Evolutionary conservation across 2,113 vertebrate species (phyloP).

Genomic region (Leptobrachium leishanense): DNA sequence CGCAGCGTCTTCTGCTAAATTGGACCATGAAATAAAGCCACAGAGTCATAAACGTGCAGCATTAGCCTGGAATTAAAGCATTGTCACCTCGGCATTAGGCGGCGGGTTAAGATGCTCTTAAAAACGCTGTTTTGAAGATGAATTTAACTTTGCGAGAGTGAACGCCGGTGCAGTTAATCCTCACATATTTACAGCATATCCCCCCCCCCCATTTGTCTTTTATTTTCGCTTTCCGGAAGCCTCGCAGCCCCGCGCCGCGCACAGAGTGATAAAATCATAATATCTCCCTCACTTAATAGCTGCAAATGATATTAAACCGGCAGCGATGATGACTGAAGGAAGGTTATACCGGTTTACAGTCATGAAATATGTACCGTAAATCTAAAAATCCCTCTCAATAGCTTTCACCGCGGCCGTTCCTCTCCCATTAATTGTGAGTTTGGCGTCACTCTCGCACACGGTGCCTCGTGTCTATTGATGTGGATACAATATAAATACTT

Average conservation of each 20-base stretch:
- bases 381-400: slow-evolving; percentile 2
- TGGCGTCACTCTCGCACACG: slow-evolving; percentile 6
- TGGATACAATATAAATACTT: not conserved
- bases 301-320: slow-evolving; percentile 45
- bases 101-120: slow-evolving; percentile 64
- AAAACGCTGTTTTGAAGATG: slow-evolving; percentile 56
- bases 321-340: slow-evolving; percentile 42
- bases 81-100: slow-evolving; percentile 66
- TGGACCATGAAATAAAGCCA: slow-evolving; percentile 69
- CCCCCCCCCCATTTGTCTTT: slow-evolving; percentile 44
- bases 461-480: not conserved
- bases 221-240: slow-evolving; percentile 32
- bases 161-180: slow-evolving; percentile 23
- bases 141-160: slow-evolving; percentile 53
- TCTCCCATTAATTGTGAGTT: slow-evolving; percentile 28
- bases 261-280: slow-evolving; percentile 58
- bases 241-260: slow-evolving; percentile 50
- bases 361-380: slow-evolving; percentile 35
- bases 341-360: slow-evolving; percentile 32
- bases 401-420: slow-evolving; percentile 15
- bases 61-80: slow-evolving; percentile 69
- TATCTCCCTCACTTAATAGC: slow-evolving; percentile 41
- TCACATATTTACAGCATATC: slow-evolving; percentile 20
- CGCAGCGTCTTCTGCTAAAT: slow-evolving; percentile 61
- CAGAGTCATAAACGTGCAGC: slow-evolving; percentile 62